These are phyloP conservation scores for Fregetta grallaria DNA, from an alignment of 2,113 vertebrate species.

Conservation along the genomic window DNA sequence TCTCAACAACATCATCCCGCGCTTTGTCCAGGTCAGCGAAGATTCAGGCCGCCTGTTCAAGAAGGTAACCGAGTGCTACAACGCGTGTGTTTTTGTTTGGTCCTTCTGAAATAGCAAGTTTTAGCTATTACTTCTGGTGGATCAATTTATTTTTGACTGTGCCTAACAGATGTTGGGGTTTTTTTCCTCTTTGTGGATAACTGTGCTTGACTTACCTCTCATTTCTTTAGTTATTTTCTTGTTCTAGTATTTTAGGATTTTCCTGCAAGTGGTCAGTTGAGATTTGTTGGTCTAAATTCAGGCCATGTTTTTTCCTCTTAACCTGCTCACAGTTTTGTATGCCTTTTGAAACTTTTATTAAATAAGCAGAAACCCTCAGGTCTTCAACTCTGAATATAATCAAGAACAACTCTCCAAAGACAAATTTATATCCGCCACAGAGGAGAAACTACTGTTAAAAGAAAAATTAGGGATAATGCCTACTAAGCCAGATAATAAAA, in stretches of 20 bases:
- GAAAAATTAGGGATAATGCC: background rate
- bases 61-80: slow-evolving; percentile 78
- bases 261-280: background rate
- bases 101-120: background rate
- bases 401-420: background rate
- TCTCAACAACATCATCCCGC: slow-evolving; percentile 98
- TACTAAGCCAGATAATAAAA: background rate
- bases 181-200: background rate
- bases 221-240: background rate
- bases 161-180: background rate
- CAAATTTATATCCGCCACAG: fast-evolving
- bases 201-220: background rate
- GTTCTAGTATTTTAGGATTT: background rate
- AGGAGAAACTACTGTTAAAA: background rate
- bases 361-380: background rate
- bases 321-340: background rate
- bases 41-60: slow-evolving; percentile 97
- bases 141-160: background rate
- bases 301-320: background rate
- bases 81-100: fast-evolving
- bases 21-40: slow-evolving; percentile 96
- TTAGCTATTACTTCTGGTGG: fast-evolving
- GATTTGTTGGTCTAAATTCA: background rate
- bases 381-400: background rate
- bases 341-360: background rate